phyloP scores from a whole-genome alignment of 2,888 invertebrate genomes.

The Caenorhabditis sp. region DNA sequence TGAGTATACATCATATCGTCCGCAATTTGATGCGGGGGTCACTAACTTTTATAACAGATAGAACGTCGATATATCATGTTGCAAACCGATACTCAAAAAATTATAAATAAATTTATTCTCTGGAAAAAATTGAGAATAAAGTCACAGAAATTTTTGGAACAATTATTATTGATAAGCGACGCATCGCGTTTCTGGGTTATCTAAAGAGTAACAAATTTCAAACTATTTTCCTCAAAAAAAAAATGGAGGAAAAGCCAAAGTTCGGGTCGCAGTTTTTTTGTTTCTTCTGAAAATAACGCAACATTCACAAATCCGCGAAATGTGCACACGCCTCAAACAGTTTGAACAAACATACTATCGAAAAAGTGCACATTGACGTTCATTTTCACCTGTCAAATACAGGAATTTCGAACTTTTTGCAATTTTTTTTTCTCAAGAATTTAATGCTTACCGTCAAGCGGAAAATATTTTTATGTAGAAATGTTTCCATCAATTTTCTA shows the following conservation, averaged over 20 bases:
- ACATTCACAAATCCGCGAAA: neutral
- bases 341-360: neutral
- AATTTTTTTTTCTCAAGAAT: no score
- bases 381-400: conserved; percentile 2
- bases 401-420: neutral
- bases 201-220: neutral
- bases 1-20: no score
- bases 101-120: neutral
- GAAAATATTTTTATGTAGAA: no score
- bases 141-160: neutral
- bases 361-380: neutral
- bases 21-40: no score
- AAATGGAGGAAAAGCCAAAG: neutral
- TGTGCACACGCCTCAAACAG: neutral
- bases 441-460: no score
- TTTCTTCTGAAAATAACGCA: neutral
- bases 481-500: neutral
- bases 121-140: neutral
- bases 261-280: neutral
- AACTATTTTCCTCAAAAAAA: neutral
- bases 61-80: neutral
- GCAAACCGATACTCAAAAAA: neutral
- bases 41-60: no score
- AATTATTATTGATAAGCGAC: neutral
- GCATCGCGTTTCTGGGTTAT: neutral